A percentile compares a stretch with the other conserved stretches of the same genome.
Conservation (phyloP, 1,140 invertebrate species). For the Neelides sp. region DNA sequence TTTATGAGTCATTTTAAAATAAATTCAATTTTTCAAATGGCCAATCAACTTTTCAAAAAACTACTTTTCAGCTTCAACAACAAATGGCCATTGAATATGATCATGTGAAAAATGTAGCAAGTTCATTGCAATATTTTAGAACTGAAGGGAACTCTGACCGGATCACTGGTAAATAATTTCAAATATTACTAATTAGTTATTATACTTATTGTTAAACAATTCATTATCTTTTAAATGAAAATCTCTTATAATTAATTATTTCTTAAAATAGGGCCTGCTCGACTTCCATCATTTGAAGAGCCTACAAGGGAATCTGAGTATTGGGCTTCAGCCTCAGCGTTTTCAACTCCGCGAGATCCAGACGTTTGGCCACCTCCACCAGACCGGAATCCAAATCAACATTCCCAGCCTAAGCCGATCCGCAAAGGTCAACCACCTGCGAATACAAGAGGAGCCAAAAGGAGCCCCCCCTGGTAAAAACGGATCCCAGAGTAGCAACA, state of each 20-base stretch:
- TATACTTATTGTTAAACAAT: too few relatives aligned
- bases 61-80: slow-evolving; percentile 58
- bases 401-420: not conserved
- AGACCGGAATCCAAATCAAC: slow-evolving; percentile 56
- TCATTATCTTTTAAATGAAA: too few relatives aligned
- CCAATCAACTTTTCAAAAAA: not conserved
- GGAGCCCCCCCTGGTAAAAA: too few relatives aligned
- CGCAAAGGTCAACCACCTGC: not conserved
- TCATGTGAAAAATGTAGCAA: slow-evolving; percentile 68
- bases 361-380: slow-evolving; percentile 63
- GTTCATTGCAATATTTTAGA: slow-evolving; percentile 52
- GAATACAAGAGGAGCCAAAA: not conserved
- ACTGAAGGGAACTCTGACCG: slow-evolving; percentile 43
- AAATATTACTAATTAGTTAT: too few relatives aligned
- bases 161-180: too few relatives aligned
- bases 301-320: slow-evolving; percentile 43
- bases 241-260: too few relatives aligned
- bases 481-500: too few relatives aligned
- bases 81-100: slow-evolving; percentile 82
- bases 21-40: slow-evolving; percentile 6
- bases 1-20: slow-evolving; percentile 12
- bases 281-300: slow-evolving; percentile 45
- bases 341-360: slow-evolving; percentile 39
- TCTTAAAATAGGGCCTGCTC: too few relatives aligned
- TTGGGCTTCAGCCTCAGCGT: slow-evolving; percentile 33